These are phyloP conservation scores for Junco hyemalis DNA, from an alignment of 2,113 vertebrate genomes.

Conservation along the genomic window DNA sequence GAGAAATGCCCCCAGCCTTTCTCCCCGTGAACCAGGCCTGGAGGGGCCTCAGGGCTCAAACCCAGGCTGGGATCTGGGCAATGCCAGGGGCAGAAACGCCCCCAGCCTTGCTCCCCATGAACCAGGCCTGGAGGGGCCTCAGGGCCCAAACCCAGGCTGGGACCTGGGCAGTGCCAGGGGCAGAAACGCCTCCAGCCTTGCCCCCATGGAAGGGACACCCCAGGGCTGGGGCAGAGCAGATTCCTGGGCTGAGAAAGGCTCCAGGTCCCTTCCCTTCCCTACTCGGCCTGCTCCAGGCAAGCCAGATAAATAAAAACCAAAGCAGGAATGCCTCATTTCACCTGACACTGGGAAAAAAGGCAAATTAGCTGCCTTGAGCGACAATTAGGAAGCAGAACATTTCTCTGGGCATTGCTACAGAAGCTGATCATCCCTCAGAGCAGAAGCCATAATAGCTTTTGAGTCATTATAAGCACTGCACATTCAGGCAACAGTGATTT, in stretches of 20 bases:
- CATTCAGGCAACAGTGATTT: constrained; percentile 63
- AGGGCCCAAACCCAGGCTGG: accelerated
- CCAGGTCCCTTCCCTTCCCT: not conserved
- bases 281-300: not conserved
- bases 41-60: accelerated
- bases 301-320: not conserved
- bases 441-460: constrained; percentile 42
- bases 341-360: not conserved
- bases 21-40: not conserved
- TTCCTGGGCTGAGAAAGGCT: not conserved
- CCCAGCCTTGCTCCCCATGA: no score
- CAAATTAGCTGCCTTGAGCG: constrained; percentile 40
- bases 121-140: not conserved
- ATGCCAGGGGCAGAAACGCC: no score
- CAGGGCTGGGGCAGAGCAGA: not conserved
- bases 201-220: not conserved
- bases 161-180: not conserved
- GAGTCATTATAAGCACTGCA: constrained; percentile 46
- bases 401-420: constrained; percentile 30
- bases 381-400: constrained; percentile 35
- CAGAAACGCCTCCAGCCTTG: not conserved
- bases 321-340: not conserved
- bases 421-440: constrained; percentile 58
- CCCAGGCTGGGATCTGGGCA: no score
- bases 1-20: no score